A percentile compares a stretch with the other conserved stretches of the same genome.
phyloP scores from a whole-genome alignment of 1,140 invertebrate genomes.

The Drosophila arizonae region DNA sequence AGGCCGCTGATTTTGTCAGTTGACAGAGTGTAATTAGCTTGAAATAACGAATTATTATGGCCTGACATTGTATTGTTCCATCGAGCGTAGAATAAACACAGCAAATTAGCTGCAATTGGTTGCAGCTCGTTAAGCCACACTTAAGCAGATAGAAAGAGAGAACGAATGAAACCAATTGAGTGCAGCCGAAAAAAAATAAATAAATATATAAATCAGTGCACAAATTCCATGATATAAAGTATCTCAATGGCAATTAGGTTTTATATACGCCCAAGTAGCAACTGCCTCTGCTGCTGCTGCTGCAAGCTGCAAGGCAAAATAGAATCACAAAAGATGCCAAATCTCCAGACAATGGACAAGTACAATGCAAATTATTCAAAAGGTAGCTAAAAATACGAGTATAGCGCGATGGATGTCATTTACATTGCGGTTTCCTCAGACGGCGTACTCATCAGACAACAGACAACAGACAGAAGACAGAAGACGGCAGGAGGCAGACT shows the following conservation, averaged over 20 bases:
- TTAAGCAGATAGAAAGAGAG: not conserved
- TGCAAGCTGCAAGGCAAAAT: constrained; percentile 19
- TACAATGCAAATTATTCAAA: constrained; percentile 78
- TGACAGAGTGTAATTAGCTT: constrained; percentile 50
- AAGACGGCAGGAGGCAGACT: not conserved
- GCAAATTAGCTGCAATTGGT: constrained; percentile 19
- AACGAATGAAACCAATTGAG: constrained; percentile 17
- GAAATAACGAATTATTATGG: constrained; percentile 49
- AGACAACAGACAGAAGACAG: too few relatives aligned
- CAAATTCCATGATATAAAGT: constrained; percentile 35
- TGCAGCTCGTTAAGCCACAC: constrained; percentile 22
- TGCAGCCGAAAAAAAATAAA: constrained; percentile 21
- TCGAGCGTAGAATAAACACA: not conserved
- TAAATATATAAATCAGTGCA: not conserved
- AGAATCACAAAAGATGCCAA: constrained; percentile 52
- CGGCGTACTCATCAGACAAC: constrained; percentile 8
- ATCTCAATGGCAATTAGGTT: constrained; percentile 58
- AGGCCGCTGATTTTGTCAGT: constrained; percentile 29
- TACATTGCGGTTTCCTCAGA: constrained; percentile 45
- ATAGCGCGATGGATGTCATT: constrained; percentile 71
- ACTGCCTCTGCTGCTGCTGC: not conserved
- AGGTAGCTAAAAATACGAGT: constrained; percentile 65
- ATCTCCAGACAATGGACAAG: constrained; percentile 68
- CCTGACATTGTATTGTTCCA: constrained; percentile 19
- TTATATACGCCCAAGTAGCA: constrained; percentile 43